Base-by-base conservation (phyloP, 2,113 vertebrate genomes). In the Salvelinus sp. region DNA sequence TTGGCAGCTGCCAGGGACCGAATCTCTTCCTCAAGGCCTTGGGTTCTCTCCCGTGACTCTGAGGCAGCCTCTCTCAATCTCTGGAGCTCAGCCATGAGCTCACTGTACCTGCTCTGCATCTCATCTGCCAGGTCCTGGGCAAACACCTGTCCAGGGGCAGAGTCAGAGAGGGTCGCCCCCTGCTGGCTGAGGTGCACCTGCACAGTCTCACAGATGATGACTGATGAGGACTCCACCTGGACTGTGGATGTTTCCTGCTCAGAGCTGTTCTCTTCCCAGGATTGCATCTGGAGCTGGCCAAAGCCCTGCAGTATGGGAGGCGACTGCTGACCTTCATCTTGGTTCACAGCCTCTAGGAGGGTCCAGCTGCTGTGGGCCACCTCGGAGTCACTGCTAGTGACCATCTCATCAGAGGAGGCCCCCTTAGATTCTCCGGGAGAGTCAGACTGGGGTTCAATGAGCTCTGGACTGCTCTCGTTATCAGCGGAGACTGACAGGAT, bases 311-410 rank as follows among this genome's bases (percentile, higher is more conserved):
- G 38, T 4, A 83, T 58, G 7, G 90, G 83, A 10, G 90, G 88
- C 92, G 92, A 94, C 68, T 94, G 92, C 72, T 92, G 91, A 70
- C 85, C 79, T 28, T 86, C 87, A 2, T 94, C 93, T 82, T 93
- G 93, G 83, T 91, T 93, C 68, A 92, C 71, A 62, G 93, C 92
- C 67, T 94, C 93, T 66, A 93, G 73, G 23, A 94, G 88, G 2
- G 93, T 94, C 93, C 93, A 94, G 88, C 92, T 94, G 86, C 91
- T 94, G 82, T 93, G 93, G 27, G 90, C 92, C 48, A 94, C 93
- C 78, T 94, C 93, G 9, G 93, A 94, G 78, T 94, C 93, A 22
- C 89, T 93, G 64, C 93, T 94, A 60, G 91, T 88, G 0, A 93
- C 91, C 93, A 94, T 94, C 75, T 94, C 93, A 68, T 94, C 93